Conservation (phyloP, 2,888 invertebrate genomes). For the Microplitis manilae region DNA sequence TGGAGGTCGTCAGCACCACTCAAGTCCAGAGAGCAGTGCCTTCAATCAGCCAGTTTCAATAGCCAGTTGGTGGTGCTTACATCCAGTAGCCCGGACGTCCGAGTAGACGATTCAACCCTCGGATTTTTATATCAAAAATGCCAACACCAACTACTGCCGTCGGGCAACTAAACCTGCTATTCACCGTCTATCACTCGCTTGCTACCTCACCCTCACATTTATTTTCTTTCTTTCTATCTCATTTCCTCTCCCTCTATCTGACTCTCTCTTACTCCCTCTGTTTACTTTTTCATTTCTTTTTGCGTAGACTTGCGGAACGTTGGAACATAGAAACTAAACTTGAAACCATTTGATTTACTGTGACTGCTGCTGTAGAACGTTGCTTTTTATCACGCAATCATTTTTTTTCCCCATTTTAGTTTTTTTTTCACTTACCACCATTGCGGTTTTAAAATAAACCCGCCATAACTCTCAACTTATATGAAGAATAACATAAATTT, state of each 20-base stretch:
- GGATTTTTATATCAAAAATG: conserved; percentile 20
- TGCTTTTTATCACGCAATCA: conserved; percentile 23
- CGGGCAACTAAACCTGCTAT: conserved; percentile 1
- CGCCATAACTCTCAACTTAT: conserved; percentile 29
- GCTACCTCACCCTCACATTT: conserved; percentile 4
- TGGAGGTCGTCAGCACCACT: conserved; percentile 25
- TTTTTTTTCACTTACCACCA: conserved; percentile 3
- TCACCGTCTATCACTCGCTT: background rate
- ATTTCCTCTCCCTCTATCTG: background rate
- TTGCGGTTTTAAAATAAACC: conserved; percentile 35
- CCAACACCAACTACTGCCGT: conserved; percentile 8
- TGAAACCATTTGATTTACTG: conserved; percentile 14
- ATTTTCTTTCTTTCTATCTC: background rate
- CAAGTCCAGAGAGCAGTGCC: conserved; percentile 9
- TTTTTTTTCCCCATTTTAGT: background rate
- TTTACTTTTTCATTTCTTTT: conserved; percentile 9
- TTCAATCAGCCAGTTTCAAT: conserved; percentile 1
- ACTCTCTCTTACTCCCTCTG: background rate
- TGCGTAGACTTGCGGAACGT: background rate
- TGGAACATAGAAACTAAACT: conserved; percentile 6
- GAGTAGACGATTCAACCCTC: conserved; percentile 10
- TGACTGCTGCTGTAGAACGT: conserved; percentile 16
- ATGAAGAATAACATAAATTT: conserved; percentile 2
- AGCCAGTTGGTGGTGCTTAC: background rate
- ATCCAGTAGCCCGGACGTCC: conserved; percentile 16